Conservation (phyloP, 1,140 invertebrate genomes). For the Monomorium pharaonis region DNA sequence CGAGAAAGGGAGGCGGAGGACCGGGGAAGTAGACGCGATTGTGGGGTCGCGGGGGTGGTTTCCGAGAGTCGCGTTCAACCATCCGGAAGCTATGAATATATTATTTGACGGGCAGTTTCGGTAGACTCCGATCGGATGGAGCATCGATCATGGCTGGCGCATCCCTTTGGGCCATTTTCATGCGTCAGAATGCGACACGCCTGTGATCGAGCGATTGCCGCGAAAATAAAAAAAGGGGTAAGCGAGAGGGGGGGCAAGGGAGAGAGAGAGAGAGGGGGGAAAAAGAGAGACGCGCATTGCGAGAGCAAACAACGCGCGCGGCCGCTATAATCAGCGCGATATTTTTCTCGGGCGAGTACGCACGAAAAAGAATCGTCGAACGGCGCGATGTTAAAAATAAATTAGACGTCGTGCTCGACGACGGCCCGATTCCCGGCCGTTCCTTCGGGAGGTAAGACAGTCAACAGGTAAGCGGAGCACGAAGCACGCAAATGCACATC, state of each 20-base stretch:
- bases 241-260: not conserved
- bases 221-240: constrained; percentile 42
- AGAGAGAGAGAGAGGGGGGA: not conserved
- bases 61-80: constrained; percentile 81
- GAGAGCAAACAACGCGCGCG: constrained; percentile 5
- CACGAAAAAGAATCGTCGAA: not conserved
- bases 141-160: constrained; percentile 75
- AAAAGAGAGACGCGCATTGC: not conserved
- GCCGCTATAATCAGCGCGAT: constrained; percentile 29
- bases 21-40: constrained; percentile 55
- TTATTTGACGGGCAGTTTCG: constrained; percentile 78
- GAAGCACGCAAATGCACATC: not conserved
- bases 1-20: constrained; percentile 37
- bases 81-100: constrained; percentile 81
- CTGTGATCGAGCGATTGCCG: constrained; percentile 70
- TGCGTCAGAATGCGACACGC: constrained; percentile 81
- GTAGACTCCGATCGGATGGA: constrained; percentile 77
- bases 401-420: not conserved
- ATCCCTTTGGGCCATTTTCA: constrained; percentile 79
- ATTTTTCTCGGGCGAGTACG: constrained; percentile 29
- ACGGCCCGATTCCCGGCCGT: not conserved
- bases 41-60: constrained; percentile 64
- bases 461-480: not conserved
- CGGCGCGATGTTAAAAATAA: not conserved
- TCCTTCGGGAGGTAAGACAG: constrained; percentile 32